Percentiles rank a stretch among this genome's conserved stretches.
Conservation (phyloP, 2,113 vertebrate species). For the Chloropsis hardwickii region DNA sequence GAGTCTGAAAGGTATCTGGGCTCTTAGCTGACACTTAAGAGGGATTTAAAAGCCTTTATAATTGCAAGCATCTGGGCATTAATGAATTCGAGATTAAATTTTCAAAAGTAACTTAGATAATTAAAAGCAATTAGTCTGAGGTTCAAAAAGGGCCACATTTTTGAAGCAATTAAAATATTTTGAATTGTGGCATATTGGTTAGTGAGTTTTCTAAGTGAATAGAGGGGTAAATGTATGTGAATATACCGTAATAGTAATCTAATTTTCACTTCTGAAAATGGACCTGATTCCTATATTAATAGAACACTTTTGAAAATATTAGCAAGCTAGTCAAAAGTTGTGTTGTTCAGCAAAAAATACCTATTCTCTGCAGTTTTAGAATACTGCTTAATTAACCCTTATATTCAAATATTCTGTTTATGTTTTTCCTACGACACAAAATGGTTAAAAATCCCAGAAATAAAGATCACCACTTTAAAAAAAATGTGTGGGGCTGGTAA, state of each 20-base stretch:
- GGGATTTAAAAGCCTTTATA: not conserved
- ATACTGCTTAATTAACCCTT: not conserved
- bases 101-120: slow-evolving; percentile 16
- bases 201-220: not conserved
- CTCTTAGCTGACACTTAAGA: not conserved
- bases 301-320: not conserved
- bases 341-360: not conserved
- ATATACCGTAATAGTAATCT: not conserved
- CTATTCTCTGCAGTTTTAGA: not conserved
- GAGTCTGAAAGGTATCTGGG: not conserved
- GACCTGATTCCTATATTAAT: not conserved
- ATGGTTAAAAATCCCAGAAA: not conserved
- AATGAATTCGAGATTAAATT: not conserved
- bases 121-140: not conserved
- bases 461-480: not conserved
- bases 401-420: not conserved
- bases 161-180: not conserved
- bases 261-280: not conserved
- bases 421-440: not conserved
- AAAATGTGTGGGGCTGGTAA: not conserved
- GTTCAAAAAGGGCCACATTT: not conserved
- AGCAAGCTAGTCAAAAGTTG: not conserved
- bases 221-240: not conserved
- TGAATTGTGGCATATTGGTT: not conserved
- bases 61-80: not conserved